Percentiles rank a stretch among this genome's conserved stretches.
phyloP scores from a whole-genome alignment of 2,888 invertebrate species.

The Theretra japonica region DNA sequence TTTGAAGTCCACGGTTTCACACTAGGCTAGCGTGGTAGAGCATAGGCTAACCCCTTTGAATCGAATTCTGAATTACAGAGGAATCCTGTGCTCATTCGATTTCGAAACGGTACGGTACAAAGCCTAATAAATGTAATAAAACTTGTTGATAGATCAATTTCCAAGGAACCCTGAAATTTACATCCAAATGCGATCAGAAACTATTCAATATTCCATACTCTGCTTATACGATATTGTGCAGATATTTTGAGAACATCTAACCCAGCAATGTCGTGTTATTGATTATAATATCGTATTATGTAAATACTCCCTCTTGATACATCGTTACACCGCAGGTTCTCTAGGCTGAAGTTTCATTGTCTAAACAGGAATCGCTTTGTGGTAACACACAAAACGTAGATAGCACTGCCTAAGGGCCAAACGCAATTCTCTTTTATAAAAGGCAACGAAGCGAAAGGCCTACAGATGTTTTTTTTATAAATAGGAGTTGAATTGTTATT shows the following conservation, averaged over 20 bases:
- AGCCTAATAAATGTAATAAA: too few species aligned
- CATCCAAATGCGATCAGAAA: neutral
- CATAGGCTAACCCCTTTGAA: neutral
- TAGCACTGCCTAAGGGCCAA: conserved; percentile 5
- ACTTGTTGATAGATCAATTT: too few species aligned
- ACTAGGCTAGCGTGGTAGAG: neutral
- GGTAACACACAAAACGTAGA: conserved; percentile 4
- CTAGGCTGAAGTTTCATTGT: conserved; percentile 2
- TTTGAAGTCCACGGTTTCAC: neutral
- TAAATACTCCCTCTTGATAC: conserved; percentile 42
- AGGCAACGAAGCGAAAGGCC: neutral
- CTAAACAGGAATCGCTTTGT: conserved; percentile 21
- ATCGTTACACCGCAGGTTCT: conserved; percentile 7
- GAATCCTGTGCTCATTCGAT: too few species aligned
- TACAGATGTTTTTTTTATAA: neutral
- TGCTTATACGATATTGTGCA: neutral
- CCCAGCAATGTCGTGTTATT: conserved; percentile 31
- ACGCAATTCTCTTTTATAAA: conserved; percentile 15
- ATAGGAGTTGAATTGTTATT: neutral
- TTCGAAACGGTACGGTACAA: too few species aligned
- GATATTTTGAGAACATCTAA: neutral
- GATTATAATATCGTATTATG: conserved; percentile 42
- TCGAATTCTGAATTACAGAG: neutral
- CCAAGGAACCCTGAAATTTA: too few species aligned
- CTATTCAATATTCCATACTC: neutral